Conservation (phyloP, 2,888 invertebrate species). For the Villa cingulata region DNA sequence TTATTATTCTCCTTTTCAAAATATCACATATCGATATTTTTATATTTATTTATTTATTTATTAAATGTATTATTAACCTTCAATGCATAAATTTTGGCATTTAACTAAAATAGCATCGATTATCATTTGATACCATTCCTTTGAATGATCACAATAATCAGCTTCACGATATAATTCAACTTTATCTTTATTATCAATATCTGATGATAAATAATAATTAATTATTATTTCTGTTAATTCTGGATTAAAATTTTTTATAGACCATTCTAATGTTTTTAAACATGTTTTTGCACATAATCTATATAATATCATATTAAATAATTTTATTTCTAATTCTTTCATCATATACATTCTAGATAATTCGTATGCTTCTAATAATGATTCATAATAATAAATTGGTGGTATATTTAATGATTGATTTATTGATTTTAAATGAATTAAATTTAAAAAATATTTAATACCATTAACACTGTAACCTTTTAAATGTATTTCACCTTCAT, state of each 20-base stretch:
- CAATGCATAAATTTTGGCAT: slow-evolving; percentile 17
- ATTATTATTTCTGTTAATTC: slow-evolving; percentile 33
- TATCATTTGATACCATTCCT: slow-evolving; percentile 35
- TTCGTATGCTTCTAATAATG: slow-evolving; percentile 32
- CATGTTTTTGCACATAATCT: slow-evolving; percentile 28
- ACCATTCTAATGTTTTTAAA: slow-evolving; percentile 31
- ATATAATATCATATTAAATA: slow-evolving; percentile 25
- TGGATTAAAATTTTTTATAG: slow-evolving; percentile 32
- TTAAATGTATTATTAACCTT: not conserved
- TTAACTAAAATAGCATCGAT: slow-evolving; percentile 30
- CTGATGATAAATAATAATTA: slow-evolving; percentile 31
- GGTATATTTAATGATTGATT: slow-evolving; percentile 20
- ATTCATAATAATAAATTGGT: slow-evolving; percentile 23
- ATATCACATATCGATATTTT: no score
- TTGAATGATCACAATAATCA: slow-evolving; percentile 28
- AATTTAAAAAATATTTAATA: slow-evolving; percentile 31
- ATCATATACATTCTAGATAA: slow-evolving; percentile 34
- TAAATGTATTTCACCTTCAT: slow-evolving; percentile 32
- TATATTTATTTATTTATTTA: no score
- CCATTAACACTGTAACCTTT: slow-evolving; percentile 28
- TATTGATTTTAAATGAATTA: slow-evolving; percentile 24
- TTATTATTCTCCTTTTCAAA: no score
- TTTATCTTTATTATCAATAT: slow-evolving; percentile 24
- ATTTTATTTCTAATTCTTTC: slow-evolving; percentile 25
- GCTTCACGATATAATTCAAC: slow-evolving; percentile 29